Evolutionary conservation across 2,888 invertebrate genomes (phyloP).

Genomic region (Himalopsyche kuldschensis): DNA sequence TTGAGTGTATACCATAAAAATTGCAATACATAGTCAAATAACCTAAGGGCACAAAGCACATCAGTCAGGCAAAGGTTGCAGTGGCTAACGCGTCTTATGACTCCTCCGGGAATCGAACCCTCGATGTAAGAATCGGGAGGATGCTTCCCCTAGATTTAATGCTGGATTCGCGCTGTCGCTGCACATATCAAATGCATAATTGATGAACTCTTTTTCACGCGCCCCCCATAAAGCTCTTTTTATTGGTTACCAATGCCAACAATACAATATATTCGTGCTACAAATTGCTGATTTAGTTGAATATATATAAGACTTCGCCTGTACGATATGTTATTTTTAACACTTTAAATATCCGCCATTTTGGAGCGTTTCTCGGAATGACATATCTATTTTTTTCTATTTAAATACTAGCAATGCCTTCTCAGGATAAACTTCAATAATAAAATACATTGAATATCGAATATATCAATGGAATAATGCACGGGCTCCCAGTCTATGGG

Average conservation of each 20-base stretch:
- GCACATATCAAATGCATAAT: constrained; percentile 32
- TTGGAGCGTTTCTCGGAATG: too few relatives aligned
- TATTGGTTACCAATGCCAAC: not conserved
- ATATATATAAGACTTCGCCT: not conserved
- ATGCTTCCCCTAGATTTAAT: not conserved
- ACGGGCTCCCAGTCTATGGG: too few relatives aligned
- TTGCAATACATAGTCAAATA: too few relatives aligned
- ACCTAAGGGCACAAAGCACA: not conserved
- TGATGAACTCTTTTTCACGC: constrained; percentile 11
- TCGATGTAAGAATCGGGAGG: not conserved
- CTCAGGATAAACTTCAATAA: too few relatives aligned
- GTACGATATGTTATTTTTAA: too few relatives aligned
- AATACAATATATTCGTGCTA: not conserved
- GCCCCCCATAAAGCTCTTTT: not conserved
- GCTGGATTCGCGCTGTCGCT: constrained; percentile 34
- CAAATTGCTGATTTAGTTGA: not conserved
- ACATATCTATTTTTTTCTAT: too few relatives aligned
- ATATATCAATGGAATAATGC: too few relatives aligned
- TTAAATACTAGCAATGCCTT: too few relatives aligned
- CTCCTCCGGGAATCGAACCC: constrained; percentile 18
- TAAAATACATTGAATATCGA: too few relatives aligned
- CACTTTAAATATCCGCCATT: too few relatives aligned
- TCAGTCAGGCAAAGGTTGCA: constrained; percentile 12
- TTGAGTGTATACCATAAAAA: too few relatives aligned
- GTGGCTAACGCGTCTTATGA: constrained; percentile 36